These are phyloP conservation scores for Dendroctonus valens DNA, from an alignment of 1,140 invertebrate species.

Conservation along the genomic window DNA sequence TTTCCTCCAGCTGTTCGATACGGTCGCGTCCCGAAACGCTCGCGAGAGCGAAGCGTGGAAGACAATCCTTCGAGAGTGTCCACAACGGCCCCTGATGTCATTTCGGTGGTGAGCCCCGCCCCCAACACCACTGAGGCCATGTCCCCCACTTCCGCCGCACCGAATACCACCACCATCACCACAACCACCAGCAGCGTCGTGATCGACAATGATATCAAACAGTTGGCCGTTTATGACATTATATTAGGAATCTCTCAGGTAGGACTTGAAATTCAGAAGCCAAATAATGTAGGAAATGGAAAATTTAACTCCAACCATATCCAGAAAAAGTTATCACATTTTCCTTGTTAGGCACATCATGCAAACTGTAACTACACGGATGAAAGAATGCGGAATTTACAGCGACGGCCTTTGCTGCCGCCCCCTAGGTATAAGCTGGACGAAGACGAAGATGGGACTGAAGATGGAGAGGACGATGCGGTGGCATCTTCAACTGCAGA, in stretches of 20 bases:
- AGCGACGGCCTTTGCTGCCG: slow-evolving; percentile 69
- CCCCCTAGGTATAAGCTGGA: slow-evolving; percentile 52
- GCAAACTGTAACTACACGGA: slow-evolving; percentile 67
- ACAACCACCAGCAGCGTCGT: slow-evolving; percentile 37
- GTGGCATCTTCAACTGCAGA: slow-evolving; percentile 67
- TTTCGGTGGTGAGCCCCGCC: slow-evolving; percentile 39
- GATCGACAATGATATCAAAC: slow-evolving; percentile 51
- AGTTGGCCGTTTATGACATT: slow-evolving; percentile 71
- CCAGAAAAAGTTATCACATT: background rate
- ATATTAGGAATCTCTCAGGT: slow-evolving; percentile 82
- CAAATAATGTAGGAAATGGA: background rate
- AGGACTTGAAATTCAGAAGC: background rate
- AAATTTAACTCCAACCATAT: background rate
- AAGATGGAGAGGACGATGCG: slow-evolving; percentile 44
- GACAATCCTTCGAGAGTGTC: slow-evolving; percentile 48
- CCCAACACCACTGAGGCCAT: slow-evolving; percentile 22
- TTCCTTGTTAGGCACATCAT: slow-evolving; percentile 25
- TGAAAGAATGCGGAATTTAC: slow-evolving; percentile 71
- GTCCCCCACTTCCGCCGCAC: slow-evolving; percentile 52
- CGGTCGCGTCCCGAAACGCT: slow-evolving; percentile 91
- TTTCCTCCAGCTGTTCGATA: slow-evolving; percentile 89
- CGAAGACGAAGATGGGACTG: slow-evolving; percentile 39
- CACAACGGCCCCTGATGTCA: slow-evolving; percentile 54
- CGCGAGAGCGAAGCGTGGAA: slow-evolving; percentile 66
- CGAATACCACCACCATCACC: slow-evolving; percentile 36